Base-by-base conservation (phyloP, 2,797 vertebrate genomes). In the Darevskia nairensis region DNA sequence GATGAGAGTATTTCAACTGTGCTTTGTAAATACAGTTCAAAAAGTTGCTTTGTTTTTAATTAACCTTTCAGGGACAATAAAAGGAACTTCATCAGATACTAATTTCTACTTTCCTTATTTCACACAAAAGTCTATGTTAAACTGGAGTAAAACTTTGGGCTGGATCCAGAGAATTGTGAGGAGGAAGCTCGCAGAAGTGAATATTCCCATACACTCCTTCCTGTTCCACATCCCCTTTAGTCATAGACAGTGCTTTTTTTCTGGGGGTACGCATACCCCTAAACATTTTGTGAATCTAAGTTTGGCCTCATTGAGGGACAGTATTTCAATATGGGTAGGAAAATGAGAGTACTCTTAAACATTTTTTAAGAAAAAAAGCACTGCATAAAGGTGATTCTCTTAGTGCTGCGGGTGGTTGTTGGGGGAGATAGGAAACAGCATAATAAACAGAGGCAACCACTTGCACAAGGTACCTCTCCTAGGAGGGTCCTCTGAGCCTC, bases 101-200 rank as follows among this genome's bases (percentile, higher is more conserved):
- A 88, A 86, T 74, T 84, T 88, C 86, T 50, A 90, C 74, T 59
- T 71, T 92, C 85, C 91, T 61, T 82, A n/a, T 94, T 94, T 93
- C 92, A 92, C 91, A 95, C 91, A 95, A 93, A 95, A 95, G 69
- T 92, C 91, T 94, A 93, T 83, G 84, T 94, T 95, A 92, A 95
- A 93, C 88, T 92, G 90, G 92, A 95, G 90, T 90, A 93, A 95
- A 95, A 94, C 79, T 50, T 61, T 79, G 29, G 50, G 50, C 59
- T 25, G 35, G 23, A 82, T 39, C 25, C 35, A 19, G 23, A 55
- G 25, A 84, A 39, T 3, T 69, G 2, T 68, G 29, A 82, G 66
- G 44, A 66, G n/a, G n/a, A 79, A 86, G 6, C 25, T 35, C 35
- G 10, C 19, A 23, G 23, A 21, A 69, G 44, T 32, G 29, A 41